Evolutionary conservation across 1,140 invertebrate genomes (phyloP).

Genomic region (Holcopasites calliopsidis): DNA sequence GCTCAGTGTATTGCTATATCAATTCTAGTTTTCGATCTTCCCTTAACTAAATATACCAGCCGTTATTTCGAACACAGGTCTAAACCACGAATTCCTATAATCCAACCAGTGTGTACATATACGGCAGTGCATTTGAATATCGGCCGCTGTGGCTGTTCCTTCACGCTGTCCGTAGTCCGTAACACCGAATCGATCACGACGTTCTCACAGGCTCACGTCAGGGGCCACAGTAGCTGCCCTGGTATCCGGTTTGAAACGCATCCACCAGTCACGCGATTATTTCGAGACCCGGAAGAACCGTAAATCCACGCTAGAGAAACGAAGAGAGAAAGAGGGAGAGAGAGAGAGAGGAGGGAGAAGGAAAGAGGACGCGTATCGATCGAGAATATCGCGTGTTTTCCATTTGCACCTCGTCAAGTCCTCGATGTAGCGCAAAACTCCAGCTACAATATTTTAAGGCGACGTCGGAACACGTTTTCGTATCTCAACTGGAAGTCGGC

Average conservation of each 20-base stretch:
- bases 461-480: neutral
- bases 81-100: neutral
- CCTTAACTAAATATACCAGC: neutral
- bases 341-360: neutral
- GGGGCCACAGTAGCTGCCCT: constrained; percentile 16
- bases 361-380: constrained; percentile 10
- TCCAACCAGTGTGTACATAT: neutral
- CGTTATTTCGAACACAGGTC: too few species aligned
- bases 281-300: constrained; percentile 37
- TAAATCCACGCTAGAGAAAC: neutral
- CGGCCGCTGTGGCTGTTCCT: neutral
- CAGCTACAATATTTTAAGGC: neutral
- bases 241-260: constrained; percentile 20
- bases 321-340: neutral
- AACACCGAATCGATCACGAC: constrained; percentile 37
- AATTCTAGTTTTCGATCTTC: too few species aligned
- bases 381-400: constrained; percentile 26
- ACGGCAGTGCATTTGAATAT: neutral
- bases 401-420: constrained; percentile 20
- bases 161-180: neutral
- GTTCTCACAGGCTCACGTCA: constrained; percentile 13
- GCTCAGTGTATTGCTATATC: too few species aligned
- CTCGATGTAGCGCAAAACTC: neutral
- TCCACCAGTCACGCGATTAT: constrained; percentile 19
- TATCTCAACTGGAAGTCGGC: neutral